Evolutionary conservation across 2,888 invertebrate genomes (phyloP), one percentile per base, ranked within the genome.

Genomic region (Agrochola litura): DNA sequence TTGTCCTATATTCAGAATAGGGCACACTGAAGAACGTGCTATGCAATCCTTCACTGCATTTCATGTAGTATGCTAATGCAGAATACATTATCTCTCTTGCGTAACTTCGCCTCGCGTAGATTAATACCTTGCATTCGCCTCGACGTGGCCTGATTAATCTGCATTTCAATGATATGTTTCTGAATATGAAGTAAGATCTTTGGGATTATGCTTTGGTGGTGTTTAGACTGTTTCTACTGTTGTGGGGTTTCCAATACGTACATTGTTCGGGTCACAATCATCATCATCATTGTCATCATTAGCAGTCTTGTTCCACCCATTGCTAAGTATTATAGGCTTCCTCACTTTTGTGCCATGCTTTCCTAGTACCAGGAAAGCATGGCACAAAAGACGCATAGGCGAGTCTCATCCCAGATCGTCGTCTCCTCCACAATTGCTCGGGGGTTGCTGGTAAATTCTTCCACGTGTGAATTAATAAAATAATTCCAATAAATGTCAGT

Each of bases 41-140:
- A 66, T 79, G 84, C 79, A 81, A 87, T 85, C 73, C 67, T 79
- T 81, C 68, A 77, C 72, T 79, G 79, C 84, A 81, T 78, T 83
- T 71, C 70, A 78, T 83, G 84, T 82, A 85, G 79, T 90, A 89
- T 89, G 88, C 85, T 78, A 86, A 88, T 86, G 70, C 30, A 60
- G 73, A 86, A 73, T 88, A 86, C 66, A 76, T 86, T 86, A 88
- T 81, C 74, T 69, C 61, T 25, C 76, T 81, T 75, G 64, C 76
- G 63, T 79, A 82, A 87, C 81, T 84, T 76, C 60, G 63, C 46
- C 78, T 77, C 52, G 56, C 60, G 56, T 56, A 73, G 79, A 79
- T 79, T 73, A 73, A 71, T 82, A 65, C 73, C 41, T 73, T 43
- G 19, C 67, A 63, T 82, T 69, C 56, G 52, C 61, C 60, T 64